Conservation (phyloP, 1,140 invertebrate species). For the Drosophila kepulauana region DNA sequence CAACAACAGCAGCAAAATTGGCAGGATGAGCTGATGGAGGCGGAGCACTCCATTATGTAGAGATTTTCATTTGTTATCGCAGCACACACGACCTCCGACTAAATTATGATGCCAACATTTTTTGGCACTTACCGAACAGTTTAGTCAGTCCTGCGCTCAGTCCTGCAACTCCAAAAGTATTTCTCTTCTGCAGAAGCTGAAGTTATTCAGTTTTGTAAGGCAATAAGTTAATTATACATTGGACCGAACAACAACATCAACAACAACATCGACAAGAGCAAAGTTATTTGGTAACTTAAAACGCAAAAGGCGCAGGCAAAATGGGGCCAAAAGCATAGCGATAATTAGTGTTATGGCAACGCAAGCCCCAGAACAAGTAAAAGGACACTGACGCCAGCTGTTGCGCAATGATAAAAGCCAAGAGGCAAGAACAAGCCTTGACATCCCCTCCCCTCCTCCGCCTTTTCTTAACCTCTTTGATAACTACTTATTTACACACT, state of each 20-base stretch:
- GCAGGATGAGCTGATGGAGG: conserved; percentile 1
- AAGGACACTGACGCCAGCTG: conserved; percentile 62
- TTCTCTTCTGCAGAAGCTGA: conserved; percentile 12
- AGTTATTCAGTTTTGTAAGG: conserved; percentile 52
- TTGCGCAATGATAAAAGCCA: conserved; percentile 56
- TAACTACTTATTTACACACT: not conserved
- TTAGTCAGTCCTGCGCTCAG: not conserved
- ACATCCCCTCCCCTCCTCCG: not conserved
- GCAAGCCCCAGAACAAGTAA: conserved; percentile 23
- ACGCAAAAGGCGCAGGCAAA: conserved; percentile 46
- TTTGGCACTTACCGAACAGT: conserved; percentile 22
- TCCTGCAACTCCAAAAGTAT: conserved; percentile 37
- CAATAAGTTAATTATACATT: conserved; percentile 76
- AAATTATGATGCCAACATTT: conserved; percentile 44
- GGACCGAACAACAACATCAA: not conserved
- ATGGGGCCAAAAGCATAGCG: conserved; percentile 43
- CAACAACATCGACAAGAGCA: not conserved
- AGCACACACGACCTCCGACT: conserved; percentile 36
- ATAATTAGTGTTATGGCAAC: conserved; percentile 77
- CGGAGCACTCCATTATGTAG: conserved; percentile 29
- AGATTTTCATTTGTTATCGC: conserved; percentile 48
- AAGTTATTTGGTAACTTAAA: conserved; percentile 62
- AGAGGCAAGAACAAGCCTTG: conserved; percentile 17
- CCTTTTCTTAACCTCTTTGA: no score
- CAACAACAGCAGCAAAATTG: not conserved